These are phyloP conservation scores for Dinomys branickii DNA, from an alignment of 2,113 vertebrate species.

Conservation along the genomic window DNA sequence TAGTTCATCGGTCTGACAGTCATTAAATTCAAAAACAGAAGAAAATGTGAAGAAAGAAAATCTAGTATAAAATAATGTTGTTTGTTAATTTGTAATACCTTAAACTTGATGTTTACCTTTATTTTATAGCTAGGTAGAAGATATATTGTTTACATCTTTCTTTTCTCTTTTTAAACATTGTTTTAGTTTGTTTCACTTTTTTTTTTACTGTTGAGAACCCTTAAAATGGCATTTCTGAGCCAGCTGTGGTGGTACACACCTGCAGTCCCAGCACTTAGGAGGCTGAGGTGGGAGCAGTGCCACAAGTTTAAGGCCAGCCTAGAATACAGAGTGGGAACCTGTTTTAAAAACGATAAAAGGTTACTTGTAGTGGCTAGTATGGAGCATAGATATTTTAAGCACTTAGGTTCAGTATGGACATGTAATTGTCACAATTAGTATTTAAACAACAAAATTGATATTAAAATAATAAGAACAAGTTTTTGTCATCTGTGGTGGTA, in stretches of 20 bases:
- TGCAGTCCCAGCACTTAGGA: too few species aligned
- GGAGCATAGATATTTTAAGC: neutral
- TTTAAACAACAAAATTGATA: neutral
- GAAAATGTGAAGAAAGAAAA: neutral
- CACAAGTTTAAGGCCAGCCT: too few species aligned
- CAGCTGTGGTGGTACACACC: too few species aligned
- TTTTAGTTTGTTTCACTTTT: neutral
- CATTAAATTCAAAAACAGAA: conserved; percentile 10
- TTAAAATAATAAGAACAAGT: neutral
- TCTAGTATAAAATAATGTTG: neutral
- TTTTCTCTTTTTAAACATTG: neutral
- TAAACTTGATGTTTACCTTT: neutral
- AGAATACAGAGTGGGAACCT: too few species aligned
- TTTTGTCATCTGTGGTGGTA: neutral
- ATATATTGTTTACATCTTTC: neutral
- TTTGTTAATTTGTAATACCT: neutral
- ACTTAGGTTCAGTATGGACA: neutral
- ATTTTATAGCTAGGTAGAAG: conserved; percentile 9
- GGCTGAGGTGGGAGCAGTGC: too few species aligned
- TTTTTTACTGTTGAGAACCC: too few species aligned
- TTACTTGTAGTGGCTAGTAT: neutral
- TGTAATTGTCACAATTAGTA: neutral
- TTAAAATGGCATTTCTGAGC: too few species aligned
- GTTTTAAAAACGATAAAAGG: too few species aligned
- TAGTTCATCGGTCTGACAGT: conserved; percentile 24